phyloP scores from a whole-genome alignment of 1,140 invertebrate species.

The Megalopta genalis region DNA sequence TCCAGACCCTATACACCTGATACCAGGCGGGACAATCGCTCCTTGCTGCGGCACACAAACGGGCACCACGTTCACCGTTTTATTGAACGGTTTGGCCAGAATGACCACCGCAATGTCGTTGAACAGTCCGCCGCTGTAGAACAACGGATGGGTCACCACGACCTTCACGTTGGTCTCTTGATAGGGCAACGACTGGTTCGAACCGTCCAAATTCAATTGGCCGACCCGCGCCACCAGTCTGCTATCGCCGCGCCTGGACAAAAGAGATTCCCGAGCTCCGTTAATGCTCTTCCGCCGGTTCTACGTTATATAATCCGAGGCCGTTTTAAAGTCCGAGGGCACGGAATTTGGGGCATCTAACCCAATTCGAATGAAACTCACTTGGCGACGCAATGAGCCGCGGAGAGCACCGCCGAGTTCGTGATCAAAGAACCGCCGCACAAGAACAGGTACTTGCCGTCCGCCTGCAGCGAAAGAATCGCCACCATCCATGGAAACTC shows the following conservation, averaged over 20 bases:
- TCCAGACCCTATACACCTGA: constrained; percentile 84
- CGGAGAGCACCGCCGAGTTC: constrained; percentile 79
- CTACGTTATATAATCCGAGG: too few species aligned
- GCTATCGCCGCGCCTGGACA: constrained; percentile 59
- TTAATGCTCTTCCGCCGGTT: neutral
- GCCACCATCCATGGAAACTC: constrained; percentile 83
- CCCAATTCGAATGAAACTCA: constrained; percentile 36
- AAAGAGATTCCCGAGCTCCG: neutral
- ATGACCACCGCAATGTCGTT: constrained; percentile 84
- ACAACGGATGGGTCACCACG: constrained; percentile 79
- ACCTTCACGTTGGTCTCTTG: constrained; percentile 79
- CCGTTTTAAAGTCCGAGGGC: too few species aligned
- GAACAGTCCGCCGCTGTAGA: constrained; percentile 78
- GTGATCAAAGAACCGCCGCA: constrained; percentile 81
- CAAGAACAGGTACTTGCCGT: constrained; percentile 64
- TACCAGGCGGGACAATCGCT: constrained; percentile 70
- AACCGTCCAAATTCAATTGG: constrained; percentile 79
- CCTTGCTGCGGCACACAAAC: constrained; percentile 82
- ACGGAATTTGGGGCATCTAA: too few species aligned
- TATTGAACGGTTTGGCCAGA: constrained; percentile 76
- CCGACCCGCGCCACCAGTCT: constrained; percentile 72
- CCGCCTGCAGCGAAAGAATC: constrained; percentile 64
- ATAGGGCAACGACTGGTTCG: constrained; percentile 80
- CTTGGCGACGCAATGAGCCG: constrained; percentile 80
- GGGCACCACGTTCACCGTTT: constrained; percentile 80